These are phyloP conservation scores for Illadopsis cleaveri DNA, from an alignment of 2,113 vertebrate genomes.

Conservation along the genomic window DNA sequence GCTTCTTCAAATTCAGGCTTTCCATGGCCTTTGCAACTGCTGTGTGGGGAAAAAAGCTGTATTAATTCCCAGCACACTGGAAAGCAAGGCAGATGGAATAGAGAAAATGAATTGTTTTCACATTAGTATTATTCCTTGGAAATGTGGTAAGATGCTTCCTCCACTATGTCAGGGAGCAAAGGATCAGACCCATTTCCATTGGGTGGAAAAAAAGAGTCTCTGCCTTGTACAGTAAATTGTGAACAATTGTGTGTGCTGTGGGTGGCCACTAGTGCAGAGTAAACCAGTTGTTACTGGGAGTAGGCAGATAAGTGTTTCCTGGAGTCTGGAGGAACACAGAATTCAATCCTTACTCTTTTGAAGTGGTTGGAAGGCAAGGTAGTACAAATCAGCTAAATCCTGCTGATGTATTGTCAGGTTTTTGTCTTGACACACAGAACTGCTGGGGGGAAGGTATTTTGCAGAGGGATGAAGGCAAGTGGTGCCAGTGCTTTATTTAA, in stretches of 20 bases:
- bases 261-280: neutral
- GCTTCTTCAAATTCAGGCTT: conserved; percentile 33
- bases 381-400: neutral
- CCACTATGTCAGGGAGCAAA: neutral
- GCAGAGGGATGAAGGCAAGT: neutral
- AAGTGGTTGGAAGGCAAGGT: neutral
- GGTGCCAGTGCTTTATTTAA: neutral
- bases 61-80: neutral
- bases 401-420: neutral
- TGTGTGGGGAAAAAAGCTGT: conserved; percentile 28
- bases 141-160: neutral
- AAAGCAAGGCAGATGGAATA: neutral
- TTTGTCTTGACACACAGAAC: neutral
- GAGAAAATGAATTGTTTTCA: neutral
- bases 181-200: neutral
- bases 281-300: neutral
- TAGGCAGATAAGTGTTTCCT: neutral
- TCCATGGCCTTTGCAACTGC: conserved; percentile 26
- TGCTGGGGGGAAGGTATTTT: neutral
- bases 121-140: neutral
- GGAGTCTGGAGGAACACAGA: neutral
- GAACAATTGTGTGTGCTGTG: neutral
- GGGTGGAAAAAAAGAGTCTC: neutral
- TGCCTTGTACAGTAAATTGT: neutral
- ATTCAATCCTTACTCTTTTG: neutral